Conservation (phyloP, 2,113 vertebrate species). For the Artemisiospiza belli region DNA sequence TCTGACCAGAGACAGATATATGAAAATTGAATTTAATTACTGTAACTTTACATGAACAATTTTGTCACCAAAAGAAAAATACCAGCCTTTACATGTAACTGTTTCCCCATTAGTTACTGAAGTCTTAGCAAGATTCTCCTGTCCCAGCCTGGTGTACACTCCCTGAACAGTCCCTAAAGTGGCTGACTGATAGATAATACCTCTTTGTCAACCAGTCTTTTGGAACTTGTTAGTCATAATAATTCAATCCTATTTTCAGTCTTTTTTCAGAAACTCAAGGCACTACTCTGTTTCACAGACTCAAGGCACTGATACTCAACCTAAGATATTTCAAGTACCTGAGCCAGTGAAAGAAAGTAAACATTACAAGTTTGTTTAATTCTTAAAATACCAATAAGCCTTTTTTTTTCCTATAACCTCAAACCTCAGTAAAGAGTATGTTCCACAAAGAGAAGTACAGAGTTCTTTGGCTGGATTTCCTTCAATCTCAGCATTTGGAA, state of each 20-base stretch:
- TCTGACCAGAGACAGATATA: background rate
- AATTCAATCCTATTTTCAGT: background rate
- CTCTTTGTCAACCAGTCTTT: background rate
- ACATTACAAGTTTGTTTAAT: background rate
- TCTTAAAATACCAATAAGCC: background rate
- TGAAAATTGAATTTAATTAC: background rate
- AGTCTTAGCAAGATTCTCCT: background rate
- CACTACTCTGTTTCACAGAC: conserved; percentile 7
- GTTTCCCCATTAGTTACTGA: background rate
- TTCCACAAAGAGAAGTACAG: background rate
- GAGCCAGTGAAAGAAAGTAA: conserved; percentile 38
- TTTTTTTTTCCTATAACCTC: background rate
- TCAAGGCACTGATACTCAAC: background rate
- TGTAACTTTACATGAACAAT: background rate
- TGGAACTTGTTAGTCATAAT: background rate
- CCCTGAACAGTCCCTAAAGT: background rate
- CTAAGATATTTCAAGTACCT: background rate
- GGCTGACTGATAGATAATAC: background rate
- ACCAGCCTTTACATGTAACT: background rate
- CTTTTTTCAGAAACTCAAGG: background rate
- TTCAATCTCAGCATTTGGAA: background rate
- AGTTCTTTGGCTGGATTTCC: background rate
- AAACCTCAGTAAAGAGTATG: background rate
- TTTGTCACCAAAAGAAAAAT: background rate
- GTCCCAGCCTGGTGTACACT: background rate